These are phyloP conservation scores for Popillia japonica DNA, from an alignment of 1,140 invertebrate species.

Conservation along the genomic window DNA sequence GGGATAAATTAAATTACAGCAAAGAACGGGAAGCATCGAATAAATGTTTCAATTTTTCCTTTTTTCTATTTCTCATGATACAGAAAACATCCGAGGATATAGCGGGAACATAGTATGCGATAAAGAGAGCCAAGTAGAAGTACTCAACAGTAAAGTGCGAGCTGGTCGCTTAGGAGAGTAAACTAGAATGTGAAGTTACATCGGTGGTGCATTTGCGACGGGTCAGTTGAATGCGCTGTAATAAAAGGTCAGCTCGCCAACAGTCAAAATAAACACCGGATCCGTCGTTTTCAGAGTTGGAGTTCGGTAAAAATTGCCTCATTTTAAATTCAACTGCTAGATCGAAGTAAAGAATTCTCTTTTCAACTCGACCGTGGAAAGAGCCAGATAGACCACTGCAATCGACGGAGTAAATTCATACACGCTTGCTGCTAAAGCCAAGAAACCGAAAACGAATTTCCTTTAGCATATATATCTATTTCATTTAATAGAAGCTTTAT, in stretches of 20 bases:
- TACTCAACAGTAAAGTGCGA: not conserved
- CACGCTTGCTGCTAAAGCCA: not conserved
- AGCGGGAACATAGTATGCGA: too few species aligned
- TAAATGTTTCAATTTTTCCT: not conserved
- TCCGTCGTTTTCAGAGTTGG: not conserved
- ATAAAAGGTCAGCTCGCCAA: too few species aligned
- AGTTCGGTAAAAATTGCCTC: conserved; percentile 17
- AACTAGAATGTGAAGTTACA: not conserved
- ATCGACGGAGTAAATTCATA: not conserved
- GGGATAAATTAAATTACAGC: conserved; percentile 16
- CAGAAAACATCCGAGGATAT: conserved; percentile 2
- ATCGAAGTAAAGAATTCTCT: conserved; percentile 20
- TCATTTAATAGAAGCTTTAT: not conserved
- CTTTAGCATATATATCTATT: not conserved
- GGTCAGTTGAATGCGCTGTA: not conserved
- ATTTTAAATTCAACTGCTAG: conserved; percentile 29
- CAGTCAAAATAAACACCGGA: conserved; percentile 23
- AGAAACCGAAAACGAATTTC: conserved; percentile 4
- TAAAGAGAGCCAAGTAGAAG: not conserved
- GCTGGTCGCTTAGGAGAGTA: not conserved
- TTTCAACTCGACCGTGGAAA: not conserved
- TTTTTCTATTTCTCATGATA: conserved; percentile 1
- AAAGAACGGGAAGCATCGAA: not conserved
- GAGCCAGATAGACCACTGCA: too few species aligned
- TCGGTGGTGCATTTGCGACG: conserved; percentile 5